Evolutionary conservation across 2,113 vertebrate genomes (phyloP), one percentile per base, ranked within the genome.

Genomic region (Osmerus mordax): DNA sequence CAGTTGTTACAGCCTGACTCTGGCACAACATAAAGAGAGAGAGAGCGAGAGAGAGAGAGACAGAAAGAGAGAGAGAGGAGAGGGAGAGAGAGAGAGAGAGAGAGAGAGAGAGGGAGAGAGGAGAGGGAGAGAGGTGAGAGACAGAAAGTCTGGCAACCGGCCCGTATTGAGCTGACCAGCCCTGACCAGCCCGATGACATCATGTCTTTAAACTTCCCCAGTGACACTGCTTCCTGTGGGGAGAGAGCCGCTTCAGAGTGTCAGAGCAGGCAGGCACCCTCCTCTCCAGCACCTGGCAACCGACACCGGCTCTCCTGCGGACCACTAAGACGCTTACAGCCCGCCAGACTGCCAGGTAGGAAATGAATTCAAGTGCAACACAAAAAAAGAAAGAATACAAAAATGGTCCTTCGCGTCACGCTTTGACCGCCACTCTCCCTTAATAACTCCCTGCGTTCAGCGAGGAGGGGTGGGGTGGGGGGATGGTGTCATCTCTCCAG

Each of bases 1-100:
- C 92, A 89, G 91, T 81, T 93, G 94, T 94, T 92, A 94, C 91
- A 90, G 89, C 92, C 83, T 81, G 74, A 88, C 84, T 78, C 89
- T 88, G 85, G 84, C 80, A 87, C 90, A 91, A 91, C 81, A 83
- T 90, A 83, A 87, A 87, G 89, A 83, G 82, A 65, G 21, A 71
- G 2, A 69, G 18, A 55, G 28, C 65, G n/a, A 73, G 58, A 66
- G 58, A 67, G 63, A 29, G 56, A 0, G n/a, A 41, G 28, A 29
- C 21, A 23, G 41, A 65, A 54, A 69, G 41, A 25, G 41, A 36
- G 54, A 36, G 25, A 47, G 19, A 47, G 53, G 60, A 69, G 41
- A 25, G 41, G 36, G 54, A 36, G 25, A 47, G 19, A 47, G 53
- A 60, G 28, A 59, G 21, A 47, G 41, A 47, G 41, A 12, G 41